Percentiles rank a stretch among this genome's conserved stretches.
Evolutionary conservation across 2,797 vertebrate species (phyloP).

Genomic region (Pangasius djambal): DNA sequence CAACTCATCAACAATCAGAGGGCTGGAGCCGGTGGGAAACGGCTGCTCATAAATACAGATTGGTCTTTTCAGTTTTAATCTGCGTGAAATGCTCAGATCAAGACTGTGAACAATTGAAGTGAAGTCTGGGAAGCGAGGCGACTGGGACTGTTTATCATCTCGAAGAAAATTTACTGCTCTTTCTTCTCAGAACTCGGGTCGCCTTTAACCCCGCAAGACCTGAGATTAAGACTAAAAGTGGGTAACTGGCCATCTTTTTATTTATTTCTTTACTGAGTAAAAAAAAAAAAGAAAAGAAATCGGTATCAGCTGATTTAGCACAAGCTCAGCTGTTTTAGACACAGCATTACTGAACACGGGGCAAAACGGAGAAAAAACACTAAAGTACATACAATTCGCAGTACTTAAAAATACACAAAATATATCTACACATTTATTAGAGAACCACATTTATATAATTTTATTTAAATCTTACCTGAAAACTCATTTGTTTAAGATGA

Average conservation of each 20-base stretch:
- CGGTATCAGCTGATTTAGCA: too few relatives aligned
- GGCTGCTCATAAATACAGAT: constrained; percentile 16
- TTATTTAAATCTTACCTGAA: too few relatives aligned
- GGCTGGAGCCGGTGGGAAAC: neutral
- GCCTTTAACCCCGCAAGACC: neutral
- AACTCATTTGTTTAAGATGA: neutral
- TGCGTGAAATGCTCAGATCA: constrained; percentile 39
- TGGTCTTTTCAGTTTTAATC: constrained; percentile 37
- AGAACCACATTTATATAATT: too few relatives aligned
- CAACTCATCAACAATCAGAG: constrained; percentile 3
- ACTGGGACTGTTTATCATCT: neutral
- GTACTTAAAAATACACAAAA: too few relatives aligned
- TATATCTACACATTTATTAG: too few relatives aligned
- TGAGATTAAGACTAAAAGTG: neutral
- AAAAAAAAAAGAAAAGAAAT: neutral
- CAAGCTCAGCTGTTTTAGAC: neutral
- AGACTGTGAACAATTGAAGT: constrained; percentile 27
- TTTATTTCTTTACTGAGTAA: neutral
- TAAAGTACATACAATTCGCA: neutral
- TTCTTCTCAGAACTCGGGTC: neutral
- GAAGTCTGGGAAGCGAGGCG: neutral
- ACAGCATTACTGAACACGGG: neutral
- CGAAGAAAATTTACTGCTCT: neutral
- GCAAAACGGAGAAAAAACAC: neutral
- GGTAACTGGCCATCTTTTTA: too few relatives aligned